These are phyloP conservation scores for Copsychus sechellarum DNA, from an alignment of 2,113 vertebrate genomes.

Conservation along the genomic window DNA sequence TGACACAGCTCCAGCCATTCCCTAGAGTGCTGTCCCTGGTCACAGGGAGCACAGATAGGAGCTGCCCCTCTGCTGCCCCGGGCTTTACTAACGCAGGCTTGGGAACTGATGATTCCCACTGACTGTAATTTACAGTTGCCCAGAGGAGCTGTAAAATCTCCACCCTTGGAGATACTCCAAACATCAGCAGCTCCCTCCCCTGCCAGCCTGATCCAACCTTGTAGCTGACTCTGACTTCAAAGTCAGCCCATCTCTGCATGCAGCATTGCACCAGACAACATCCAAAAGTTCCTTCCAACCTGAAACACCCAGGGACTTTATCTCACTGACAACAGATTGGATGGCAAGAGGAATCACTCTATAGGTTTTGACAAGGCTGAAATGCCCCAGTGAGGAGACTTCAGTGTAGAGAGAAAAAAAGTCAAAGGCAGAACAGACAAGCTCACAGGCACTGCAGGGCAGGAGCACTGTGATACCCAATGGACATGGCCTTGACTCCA, in stretches of 20 bases:
- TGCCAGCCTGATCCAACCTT: background rate
- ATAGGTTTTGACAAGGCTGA: background rate
- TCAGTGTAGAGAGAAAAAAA: background rate
- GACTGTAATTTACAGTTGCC: background rate
- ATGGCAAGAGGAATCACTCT: background rate
- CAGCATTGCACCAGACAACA: background rate
- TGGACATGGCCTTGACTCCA: accelerated
- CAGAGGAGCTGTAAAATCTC: background rate
- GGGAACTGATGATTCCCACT: background rate
- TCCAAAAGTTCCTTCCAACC: background rate
- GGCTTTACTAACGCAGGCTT: background rate
- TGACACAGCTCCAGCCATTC: background rate
- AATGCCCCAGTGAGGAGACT: background rate
- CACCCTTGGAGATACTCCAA: background rate
- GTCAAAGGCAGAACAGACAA: background rate
- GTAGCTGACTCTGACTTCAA: background rate
- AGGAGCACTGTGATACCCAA: accelerated
- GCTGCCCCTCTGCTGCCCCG: background rate
- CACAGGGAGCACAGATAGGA: background rate
- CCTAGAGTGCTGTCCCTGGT: background rate
- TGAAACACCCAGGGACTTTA: background rate
- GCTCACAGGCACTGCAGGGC: background rate
- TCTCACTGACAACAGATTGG: background rate
- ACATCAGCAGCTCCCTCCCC: background rate
- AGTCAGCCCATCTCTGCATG: background rate